Conservation (phyloP, 2,888 invertebrate species). For the Leptogaster cylindrica region DNA sequence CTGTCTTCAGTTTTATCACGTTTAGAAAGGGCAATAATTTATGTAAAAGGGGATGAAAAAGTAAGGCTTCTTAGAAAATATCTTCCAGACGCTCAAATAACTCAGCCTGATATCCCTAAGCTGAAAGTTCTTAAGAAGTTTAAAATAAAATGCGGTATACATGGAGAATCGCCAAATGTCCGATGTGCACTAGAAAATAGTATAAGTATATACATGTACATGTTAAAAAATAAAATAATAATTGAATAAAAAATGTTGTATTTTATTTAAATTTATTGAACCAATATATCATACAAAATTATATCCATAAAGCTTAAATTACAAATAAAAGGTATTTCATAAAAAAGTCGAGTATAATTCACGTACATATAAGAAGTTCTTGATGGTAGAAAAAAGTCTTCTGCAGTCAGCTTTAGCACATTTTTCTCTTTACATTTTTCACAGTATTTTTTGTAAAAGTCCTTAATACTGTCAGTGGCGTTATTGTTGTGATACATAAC, state of each 20-base stretch:
- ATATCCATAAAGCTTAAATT: background rate
- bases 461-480: no score
- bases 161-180: background rate
- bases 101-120: background rate
- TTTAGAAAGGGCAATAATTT: background rate
- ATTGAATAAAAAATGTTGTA: background rate
- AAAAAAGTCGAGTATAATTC: constrained; percentile 4
- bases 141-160: background rate
- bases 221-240: background rate
- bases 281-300: background rate
- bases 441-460: no score
- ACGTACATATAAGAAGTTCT: background rate
- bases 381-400: no score
- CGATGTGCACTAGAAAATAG: background rate
- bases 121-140: background rate
- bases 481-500: no score
- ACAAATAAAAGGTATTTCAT: background rate
- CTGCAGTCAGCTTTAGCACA: no score
- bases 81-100: background rate
- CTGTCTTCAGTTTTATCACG: background rate
- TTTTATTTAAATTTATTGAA: background rate
- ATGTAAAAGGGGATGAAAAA: constrained; percentile 5
- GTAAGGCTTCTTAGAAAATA: background rate
- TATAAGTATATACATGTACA: background rate
- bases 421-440: no score